A percentile compares a stretch with the other conserved stretches of the same genome.
These are phyloP conservation scores for Scatophagus argus DNA, from an alignment of 2,113 vertebrate genomes.

Conservation along the genomic window DNA sequence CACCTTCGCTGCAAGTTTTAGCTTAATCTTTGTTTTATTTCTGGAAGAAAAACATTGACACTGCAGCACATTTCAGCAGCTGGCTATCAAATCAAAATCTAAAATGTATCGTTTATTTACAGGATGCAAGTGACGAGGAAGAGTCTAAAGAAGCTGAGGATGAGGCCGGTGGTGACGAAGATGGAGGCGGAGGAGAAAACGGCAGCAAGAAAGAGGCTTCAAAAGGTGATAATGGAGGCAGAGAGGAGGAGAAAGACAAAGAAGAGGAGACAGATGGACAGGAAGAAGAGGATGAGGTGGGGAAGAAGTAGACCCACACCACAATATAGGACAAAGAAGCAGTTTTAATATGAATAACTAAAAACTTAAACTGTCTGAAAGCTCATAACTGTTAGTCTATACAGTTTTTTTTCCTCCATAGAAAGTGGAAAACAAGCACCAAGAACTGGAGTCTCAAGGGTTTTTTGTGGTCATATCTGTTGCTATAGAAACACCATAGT, in stretches of 20 bases:
- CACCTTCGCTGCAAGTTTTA: neutral
- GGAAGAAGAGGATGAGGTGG: neutral
- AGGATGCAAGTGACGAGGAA: conserved; percentile 41
- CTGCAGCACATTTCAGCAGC: neutral
- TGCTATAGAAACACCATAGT: conserved; percentile 4
- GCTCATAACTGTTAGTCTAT: neutral
- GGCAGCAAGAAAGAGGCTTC: conserved; percentile 2
- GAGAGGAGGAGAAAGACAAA: conserved; percentile 9
- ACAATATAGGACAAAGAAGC: neutral
- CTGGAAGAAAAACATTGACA: too few species aligned
- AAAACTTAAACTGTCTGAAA: neutral
- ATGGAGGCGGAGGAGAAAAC: conserved; percentile 8
- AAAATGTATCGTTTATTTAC: conserved; percentile 20
- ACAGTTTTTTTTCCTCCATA: conserved; percentile 7
- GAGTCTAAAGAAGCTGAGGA: conserved; percentile 61
- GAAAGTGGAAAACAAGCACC: neutral
- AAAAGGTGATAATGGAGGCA: neutral
- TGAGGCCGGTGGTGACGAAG: neutral
- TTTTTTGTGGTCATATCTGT: conserved; percentile 7
- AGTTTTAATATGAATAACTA: conserved; percentile 15
- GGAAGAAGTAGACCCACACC: conserved; percentile 13
- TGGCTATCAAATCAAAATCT: neutral
- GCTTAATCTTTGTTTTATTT: too few species aligned
- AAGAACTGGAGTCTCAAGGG: neutral
- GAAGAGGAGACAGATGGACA: neutral